A percentile compares a stretch with the other conserved stretches of the same genome.
Evolutionary conservation across 2,888 invertebrate species (phyloP).

Genomic region (Alentia gelatinosa): DNA sequence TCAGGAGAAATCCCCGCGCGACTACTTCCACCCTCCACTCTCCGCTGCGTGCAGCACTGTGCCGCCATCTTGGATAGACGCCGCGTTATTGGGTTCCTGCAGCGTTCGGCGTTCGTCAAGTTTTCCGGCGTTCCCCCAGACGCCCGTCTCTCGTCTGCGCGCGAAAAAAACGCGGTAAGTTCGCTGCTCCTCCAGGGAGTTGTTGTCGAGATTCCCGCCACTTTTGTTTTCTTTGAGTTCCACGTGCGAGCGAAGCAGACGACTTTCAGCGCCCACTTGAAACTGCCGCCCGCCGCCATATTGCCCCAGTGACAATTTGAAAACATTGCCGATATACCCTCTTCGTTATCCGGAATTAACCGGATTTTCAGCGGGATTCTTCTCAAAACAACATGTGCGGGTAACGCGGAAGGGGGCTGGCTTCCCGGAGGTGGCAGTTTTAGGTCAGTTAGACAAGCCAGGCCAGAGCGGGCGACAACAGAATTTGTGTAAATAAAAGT

Average conservation of each 20-base stretch:
- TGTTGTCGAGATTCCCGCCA: neutral
- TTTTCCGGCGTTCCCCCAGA: neutral
- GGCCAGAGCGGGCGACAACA: neutral
- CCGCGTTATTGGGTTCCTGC: neutral
- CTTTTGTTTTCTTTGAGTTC: neutral
- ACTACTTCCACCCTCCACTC: neutral
- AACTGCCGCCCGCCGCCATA: slow-evolving; percentile 51
- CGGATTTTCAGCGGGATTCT: neutral
- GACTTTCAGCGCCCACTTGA: slow-evolving; percentile 12
- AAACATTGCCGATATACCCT: slow-evolving; percentile 24
- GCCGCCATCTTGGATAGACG: neutral
- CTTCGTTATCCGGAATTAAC: neutral
- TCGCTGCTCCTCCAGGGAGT: neutral
- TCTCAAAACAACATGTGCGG: neutral
- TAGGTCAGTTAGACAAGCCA: neutral
- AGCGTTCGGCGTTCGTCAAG: neutral
- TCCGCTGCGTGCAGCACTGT: neutral
- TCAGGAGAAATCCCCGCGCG: neutral
- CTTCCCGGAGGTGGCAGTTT: neutral
- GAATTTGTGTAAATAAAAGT: slow-evolving; percentile 33
- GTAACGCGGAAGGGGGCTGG: neutral
- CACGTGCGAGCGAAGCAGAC: neutral
- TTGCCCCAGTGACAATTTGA: slow-evolving; percentile 42
- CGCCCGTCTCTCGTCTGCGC: neutral
- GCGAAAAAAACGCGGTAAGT: neutral